These are phyloP conservation scores for Pseudochromis fuscus DNA, from an alignment of 2,797 vertebrate species.

Conservation along the genomic window DNA sequence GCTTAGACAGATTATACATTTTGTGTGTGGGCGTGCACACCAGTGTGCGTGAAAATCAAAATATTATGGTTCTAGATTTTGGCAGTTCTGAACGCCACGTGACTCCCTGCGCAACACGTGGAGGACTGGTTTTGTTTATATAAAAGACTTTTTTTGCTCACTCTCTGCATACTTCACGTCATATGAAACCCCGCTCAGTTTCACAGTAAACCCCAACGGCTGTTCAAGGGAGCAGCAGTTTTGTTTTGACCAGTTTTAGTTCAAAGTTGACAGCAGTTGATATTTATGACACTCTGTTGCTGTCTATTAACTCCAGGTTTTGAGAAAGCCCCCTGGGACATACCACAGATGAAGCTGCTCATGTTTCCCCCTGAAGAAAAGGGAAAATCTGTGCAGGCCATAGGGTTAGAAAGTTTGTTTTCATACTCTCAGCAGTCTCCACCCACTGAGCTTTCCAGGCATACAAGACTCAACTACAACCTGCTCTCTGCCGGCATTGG, in stretches of 20 bases:
- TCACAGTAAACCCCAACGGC: constrained; percentile 4
- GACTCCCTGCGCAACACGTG: constrained; percentile 68
- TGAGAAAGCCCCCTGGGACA: constrained; percentile 21
- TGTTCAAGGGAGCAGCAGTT: constrained; percentile 5
- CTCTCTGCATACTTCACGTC: constrained; percentile 46
- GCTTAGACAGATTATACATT: constrained; percentile 18
- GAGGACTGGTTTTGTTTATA: constrained; percentile 52
- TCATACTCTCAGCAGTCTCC: constrained; percentile 42
- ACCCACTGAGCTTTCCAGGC: constrained; percentile 37
- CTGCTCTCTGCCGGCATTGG: neutral
- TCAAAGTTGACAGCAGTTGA: constrained; percentile 11
- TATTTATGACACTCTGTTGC: constrained; percentile 1
- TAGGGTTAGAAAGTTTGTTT: constrained; percentile 53
- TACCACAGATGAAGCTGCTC: constrained; percentile 41
- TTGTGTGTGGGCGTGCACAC: constrained; percentile 25
- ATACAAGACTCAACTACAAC: constrained; percentile 1
- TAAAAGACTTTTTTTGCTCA: constrained; percentile 30
- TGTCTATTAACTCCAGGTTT: constrained; percentile 24
- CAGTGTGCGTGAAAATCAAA: constrained; percentile 57
- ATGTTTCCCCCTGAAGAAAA: constrained; percentile 26
- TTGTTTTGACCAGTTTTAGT: constrained; percentile 38
- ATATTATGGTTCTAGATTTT: constrained; percentile 73
- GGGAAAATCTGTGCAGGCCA: constrained; percentile 23
- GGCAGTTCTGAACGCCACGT: constrained; percentile 63
- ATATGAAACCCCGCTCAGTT: constrained; percentile 55